Evolutionary conservation across 1,140 invertebrate genomes (phyloP).

Genomic region (Chionoecetes opilio): DNA sequence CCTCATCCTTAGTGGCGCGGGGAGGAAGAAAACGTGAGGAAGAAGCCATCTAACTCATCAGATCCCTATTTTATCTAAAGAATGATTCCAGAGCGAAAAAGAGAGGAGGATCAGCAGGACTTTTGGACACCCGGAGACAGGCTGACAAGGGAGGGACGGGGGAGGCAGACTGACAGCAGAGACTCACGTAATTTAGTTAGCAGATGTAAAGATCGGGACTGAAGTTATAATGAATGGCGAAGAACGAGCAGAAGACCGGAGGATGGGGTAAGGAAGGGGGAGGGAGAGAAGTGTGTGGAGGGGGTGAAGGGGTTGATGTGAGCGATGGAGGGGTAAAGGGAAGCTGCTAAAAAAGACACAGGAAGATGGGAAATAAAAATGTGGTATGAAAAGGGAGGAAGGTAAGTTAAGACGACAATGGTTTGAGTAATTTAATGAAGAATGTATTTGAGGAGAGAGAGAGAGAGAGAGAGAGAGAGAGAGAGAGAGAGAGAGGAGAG

Average conservation of each 20-base stretch:
- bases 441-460: background rate
- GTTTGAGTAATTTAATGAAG: no score
- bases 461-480: background rate
- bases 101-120: background rate
- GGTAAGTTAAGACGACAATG: background rate
- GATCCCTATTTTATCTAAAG: background rate
- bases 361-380: no score
- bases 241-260: background rate
- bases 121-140: conserved; percentile 5
- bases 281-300: no score
- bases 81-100: background rate
- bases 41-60: conserved; percentile 18
- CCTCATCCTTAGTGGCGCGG: background rate
- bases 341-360: no score
- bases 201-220: background rate
- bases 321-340: no score
- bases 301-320: background rate
- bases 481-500: conserved; percentile 23
- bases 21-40: background rate
- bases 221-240: conserved; percentile 30
- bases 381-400: background rate
- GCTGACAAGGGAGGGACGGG: no score
- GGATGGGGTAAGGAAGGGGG: background rate
- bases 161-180: background rate
- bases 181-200: conserved; percentile 9